phyloP scores from a whole-genome alignment of 2,113 vertebrate genomes.

The Parus major region DNA sequence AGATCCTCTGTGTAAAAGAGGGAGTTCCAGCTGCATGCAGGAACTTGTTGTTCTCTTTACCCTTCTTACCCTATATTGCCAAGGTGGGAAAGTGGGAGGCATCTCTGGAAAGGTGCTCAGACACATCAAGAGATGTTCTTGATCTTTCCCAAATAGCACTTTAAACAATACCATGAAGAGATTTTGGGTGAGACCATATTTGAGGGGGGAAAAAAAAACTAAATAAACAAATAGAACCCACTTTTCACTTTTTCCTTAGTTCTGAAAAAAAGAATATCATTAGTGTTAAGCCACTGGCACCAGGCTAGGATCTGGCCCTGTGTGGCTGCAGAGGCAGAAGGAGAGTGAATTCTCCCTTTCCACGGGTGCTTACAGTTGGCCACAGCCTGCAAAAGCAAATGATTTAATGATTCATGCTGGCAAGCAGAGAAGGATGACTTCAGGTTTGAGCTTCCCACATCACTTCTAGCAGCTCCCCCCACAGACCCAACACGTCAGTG shows the following conservation, averaged over 20 bases:
- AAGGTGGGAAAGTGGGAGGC: background rate
- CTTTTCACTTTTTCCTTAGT: background rate
- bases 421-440: constrained; percentile 50
- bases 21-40: background rate
- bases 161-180: background rate
- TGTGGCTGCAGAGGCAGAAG: background rate
- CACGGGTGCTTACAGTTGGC: background rate
- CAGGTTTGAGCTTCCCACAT: constrained; percentile 55
- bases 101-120: background rate
- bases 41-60: background rate
- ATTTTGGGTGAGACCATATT: background rate
- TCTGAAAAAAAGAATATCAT: background rate
- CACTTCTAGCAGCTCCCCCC: background rate
- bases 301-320: background rate
- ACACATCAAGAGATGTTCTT: background rate
- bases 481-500: background rate
- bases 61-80: fast-evolving
- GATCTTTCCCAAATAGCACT: background rate
- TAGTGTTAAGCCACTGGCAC: background rate
- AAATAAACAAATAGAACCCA: background rate
- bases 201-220: fast-evolving
- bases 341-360: constrained; percentile 18
- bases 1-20: background rate
- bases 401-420: constrained; percentile 52
- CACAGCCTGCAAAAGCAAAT: constrained; percentile 21